phyloP scores from a whole-genome alignment of 2,888 invertebrate species.

The Andrena marginata region DNA sequence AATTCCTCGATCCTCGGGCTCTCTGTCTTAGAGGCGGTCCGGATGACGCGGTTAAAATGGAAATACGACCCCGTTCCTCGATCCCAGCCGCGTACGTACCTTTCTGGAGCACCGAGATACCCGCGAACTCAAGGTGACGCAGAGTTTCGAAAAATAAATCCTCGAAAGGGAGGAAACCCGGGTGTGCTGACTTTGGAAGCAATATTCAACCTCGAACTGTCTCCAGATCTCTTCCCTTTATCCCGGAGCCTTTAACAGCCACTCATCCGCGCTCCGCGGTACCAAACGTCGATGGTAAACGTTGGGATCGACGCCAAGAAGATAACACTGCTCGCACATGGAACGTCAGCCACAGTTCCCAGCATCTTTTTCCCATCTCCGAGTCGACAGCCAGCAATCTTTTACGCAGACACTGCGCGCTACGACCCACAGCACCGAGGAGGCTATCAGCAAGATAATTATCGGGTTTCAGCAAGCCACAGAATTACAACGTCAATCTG shows the following conservation, averaged over 20 bases:
- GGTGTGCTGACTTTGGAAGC: background rate
- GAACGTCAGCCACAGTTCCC: background rate
- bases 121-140: background rate
- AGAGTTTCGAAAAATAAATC: background rate
- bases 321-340: background rate
- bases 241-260: background rate
- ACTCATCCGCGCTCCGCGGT: background rate
- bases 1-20: background rate
- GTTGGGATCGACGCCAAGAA: background rate
- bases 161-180: background rate
- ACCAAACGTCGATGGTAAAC: background rate
- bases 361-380: background rate
- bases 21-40: slow-evolving; percentile 8
- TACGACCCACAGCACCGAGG: background rate
- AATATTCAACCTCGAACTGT: background rate
- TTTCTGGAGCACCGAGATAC: background rate
- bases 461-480: slow-evolving; percentile 15
- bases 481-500: background rate
- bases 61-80: slow-evolving; percentile 20
- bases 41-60: slow-evolving; percentile 30
- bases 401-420: background rate
- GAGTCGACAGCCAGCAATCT: background rate
- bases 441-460: slow-evolving; percentile 25
- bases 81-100: background rate
- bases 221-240: background rate